These are phyloP conservation scores for Hemaris fuciformis DNA, from an alignment of 2,888 invertebrate species.

Conservation along the genomic window DNA sequence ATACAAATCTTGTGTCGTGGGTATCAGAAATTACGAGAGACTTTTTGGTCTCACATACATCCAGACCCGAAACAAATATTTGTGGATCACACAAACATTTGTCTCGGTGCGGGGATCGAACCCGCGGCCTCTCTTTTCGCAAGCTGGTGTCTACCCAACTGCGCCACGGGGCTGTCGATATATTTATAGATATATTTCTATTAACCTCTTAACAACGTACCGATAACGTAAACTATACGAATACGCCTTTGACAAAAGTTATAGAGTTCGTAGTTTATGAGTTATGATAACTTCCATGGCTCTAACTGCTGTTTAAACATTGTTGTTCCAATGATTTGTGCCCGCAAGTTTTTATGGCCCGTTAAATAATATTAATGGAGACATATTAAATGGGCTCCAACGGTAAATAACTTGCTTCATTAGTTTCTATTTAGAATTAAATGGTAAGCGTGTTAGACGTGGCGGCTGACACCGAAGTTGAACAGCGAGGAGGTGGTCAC, in stretches of 20 bases:
- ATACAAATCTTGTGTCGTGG: too few relatives aligned
- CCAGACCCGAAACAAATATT: too few relatives aligned
- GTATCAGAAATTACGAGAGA: too few relatives aligned
- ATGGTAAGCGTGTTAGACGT: neutral
- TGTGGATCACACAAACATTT: too few relatives aligned
- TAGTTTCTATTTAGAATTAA: slow-evolving; percentile 1
- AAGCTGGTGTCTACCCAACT: too few relatives aligned
- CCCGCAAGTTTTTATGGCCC: slow-evolving; percentile 4
- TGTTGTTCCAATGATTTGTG: slow-evolving; percentile 20
- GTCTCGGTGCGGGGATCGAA: too few relatives aligned
- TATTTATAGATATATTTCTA: neutral
- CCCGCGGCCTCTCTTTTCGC: too few relatives aligned
- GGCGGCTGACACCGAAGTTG: too few relatives aligned
- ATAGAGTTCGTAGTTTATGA: slow-evolving; percentile 1
- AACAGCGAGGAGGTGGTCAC: too few relatives aligned
- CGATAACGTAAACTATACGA: slow-evolving; percentile 24
- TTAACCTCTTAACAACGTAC: neutral
- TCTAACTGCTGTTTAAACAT: slow-evolving; percentile 17
- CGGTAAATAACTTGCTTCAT: slow-evolving; percentile 2
- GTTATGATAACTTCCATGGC: slow-evolving; percentile 1
- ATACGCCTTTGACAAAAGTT: slow-evolving; percentile 13
- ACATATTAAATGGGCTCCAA: neutral
- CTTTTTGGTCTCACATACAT: too few relatives aligned
- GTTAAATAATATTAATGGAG: slow-evolving; percentile 11
- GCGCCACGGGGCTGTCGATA: too few relatives aligned